These are phyloP conservation scores for Tribolium castaneum DNA, from an alignment of 1,140 invertebrate species.

Conservation along the genomic window DNA sequence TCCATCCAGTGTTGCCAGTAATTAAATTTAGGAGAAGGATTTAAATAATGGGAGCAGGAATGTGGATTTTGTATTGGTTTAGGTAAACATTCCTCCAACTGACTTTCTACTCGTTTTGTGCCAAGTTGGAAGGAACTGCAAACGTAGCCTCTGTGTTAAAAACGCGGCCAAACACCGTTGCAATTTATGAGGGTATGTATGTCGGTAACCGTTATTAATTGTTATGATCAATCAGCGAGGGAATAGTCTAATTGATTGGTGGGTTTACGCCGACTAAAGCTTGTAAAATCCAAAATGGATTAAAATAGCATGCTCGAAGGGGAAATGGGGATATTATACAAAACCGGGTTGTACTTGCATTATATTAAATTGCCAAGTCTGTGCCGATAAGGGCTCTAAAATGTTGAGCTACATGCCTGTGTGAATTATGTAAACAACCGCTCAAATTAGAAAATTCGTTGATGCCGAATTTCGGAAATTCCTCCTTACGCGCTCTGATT, in stretches of 20 bases:
- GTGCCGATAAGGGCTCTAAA: not conserved
- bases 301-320: not conserved
- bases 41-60: too few species aligned
- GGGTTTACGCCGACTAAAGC: not conserved
- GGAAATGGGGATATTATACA: not conserved
- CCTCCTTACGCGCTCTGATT: too few species aligned
- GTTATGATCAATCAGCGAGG: constrained; percentile 1
- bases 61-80: too few species aligned
- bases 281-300: not conserved
- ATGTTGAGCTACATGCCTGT: not conserved
- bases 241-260: not conserved
- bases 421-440: not conserved
- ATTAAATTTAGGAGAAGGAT: too few species aligned
- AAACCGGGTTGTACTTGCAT: not conserved
- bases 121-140: too few species aligned
- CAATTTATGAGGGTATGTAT: not conserved
- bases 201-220: not conserved
- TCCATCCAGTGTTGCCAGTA: too few species aligned
- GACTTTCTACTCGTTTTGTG: too few species aligned
- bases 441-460: not conserved
- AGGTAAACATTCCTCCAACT: too few species aligned
- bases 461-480: not conserved
- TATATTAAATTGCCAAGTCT: constrained; percentile 8
- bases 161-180: too few species aligned
- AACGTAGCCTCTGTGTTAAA: too few species aligned